Evolutionary conservation across 2,113 vertebrate species (phyloP).

Genomic region (Sialia sialis): DNA sequence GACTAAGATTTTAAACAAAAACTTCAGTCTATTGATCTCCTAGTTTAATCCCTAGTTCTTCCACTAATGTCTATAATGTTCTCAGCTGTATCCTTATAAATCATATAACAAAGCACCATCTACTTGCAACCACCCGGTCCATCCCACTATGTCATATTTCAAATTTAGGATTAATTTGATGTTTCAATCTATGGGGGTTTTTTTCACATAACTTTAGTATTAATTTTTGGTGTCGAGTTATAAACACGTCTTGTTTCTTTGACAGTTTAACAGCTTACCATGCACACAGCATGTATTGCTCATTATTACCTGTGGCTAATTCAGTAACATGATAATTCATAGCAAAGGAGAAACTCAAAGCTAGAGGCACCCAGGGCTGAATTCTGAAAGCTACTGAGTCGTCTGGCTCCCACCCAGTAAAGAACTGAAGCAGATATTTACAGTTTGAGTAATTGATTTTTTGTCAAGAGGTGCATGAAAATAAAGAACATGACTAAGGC

Average conservation of each 20-base stretch:
- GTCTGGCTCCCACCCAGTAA: not conserved
- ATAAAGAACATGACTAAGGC: not conserved
- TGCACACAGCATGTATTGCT: not conserved
- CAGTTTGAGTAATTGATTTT: not conserved
- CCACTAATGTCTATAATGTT: not conserved
- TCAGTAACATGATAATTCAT: not conserved
- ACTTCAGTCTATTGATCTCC: not conserved
- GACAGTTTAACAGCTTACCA: not conserved
- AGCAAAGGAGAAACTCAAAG: not conserved
- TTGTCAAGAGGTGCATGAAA: not conserved
- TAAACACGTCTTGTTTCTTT: not conserved
- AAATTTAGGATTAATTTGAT: not conserved
- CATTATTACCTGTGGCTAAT: not conserved
- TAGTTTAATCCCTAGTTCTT: not conserved
- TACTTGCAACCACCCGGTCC: not conserved
- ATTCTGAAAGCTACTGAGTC: not conserved
- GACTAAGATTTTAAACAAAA: not conserved
- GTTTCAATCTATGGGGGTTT: not conserved
- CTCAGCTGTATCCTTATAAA: not conserved
- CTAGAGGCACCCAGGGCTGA: not conserved
- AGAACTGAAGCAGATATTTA: not conserved
- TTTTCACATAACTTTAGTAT: not conserved
- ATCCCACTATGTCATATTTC: not conserved
- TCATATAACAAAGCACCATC: not conserved
- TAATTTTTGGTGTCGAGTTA: not conserved